Percentiles rank a stretch among this genome's conserved stretches.
Evolutionary conservation across 2,888 invertebrate genomes (phyloP).

Genomic region (Lasioglossum malachurum): DNA sequence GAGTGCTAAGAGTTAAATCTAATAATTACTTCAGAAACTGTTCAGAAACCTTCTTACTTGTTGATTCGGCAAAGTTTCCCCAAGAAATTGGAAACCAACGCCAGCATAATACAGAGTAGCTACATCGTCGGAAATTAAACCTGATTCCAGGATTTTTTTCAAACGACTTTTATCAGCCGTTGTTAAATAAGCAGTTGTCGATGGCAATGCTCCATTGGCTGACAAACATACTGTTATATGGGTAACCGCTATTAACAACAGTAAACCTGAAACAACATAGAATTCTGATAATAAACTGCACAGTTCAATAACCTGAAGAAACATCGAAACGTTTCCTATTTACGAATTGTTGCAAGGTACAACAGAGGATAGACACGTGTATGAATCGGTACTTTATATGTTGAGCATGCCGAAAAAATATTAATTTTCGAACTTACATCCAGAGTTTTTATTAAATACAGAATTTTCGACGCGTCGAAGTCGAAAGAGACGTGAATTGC

Average conservation of each 20-base stretch:
- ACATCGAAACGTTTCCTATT: background rate
- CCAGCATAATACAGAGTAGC: conserved; percentile 90
- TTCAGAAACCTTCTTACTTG: conserved; percentile 78
- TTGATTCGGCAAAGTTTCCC: conserved; percentile 86
- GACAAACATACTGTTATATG: conserved; percentile 27
- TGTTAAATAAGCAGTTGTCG: conserved; percentile 81
- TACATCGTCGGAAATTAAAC: conserved; percentile 86
- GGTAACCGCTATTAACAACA: conserved; percentile 30
- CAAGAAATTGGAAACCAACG: conserved; percentile 90
- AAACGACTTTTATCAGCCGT: conserved; percentile 78
- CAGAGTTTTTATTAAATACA: too few species aligned
- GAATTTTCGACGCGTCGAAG: background rate
- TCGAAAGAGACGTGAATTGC: too few species aligned
- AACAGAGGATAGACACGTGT: background rate
- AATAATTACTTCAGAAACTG: background rate
- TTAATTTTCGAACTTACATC: background rate
- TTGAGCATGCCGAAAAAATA: background rate
- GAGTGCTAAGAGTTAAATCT: background rate
- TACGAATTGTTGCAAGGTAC: background rate
- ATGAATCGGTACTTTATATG: background rate
- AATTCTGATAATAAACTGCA: background rate
- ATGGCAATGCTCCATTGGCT: conserved; percentile 73
- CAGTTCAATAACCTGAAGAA: background rate
- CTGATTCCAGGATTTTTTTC: conserved; percentile 79
- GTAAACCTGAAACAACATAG: conserved; percentile 37